A percentile compares a stretch with the other conserved stretches of the same genome.
phyloP scores from a whole-genome alignment of 2,888 invertebrate genomes.

The Synanthedon tipuliformis region DNA sequence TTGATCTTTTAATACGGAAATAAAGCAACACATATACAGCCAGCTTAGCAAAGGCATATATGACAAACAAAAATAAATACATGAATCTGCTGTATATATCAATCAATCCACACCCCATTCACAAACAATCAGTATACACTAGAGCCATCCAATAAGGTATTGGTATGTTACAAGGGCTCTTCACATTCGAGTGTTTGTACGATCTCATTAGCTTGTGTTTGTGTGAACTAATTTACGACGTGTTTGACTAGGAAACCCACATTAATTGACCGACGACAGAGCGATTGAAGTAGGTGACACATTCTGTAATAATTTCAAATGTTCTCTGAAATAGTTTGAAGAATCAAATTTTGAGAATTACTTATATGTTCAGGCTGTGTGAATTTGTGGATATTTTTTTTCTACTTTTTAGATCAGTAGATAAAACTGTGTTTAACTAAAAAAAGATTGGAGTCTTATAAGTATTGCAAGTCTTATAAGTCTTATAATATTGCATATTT shows the following conservation, averaged over 20 bases:
- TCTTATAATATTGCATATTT: no score
- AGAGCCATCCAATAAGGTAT: conserved; percentile 11
- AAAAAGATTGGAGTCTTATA: no score
- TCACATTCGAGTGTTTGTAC: conserved; percentile 45
- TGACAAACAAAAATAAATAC: neutral
- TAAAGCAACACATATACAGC: no score
- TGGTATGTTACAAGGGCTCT: conserved; percentile 59
- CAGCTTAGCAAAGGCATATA: no score
- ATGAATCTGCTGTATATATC: neutral
- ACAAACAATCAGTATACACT: conserved; percentile 47
- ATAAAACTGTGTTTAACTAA: no score
- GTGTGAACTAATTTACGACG: conserved; percentile 60
- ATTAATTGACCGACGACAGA: conserved; percentile 5
- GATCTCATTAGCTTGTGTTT: conserved; percentile 59
- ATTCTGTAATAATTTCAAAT: neutral
- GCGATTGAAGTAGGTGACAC: neutral
- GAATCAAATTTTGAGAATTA: no score
- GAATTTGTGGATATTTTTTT: no score
- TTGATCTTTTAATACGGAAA: no score
- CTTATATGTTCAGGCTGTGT: no score
- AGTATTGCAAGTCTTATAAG: no score
- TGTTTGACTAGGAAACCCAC: conserved; percentile 29
- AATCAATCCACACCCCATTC: conserved; percentile 20
- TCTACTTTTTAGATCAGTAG: no score
- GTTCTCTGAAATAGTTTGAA: neutral